A percentile compares a stretch with the other conserved stretches of the same genome.
Conservation (phyloP, 2,113 vertebrate species). For the Choloepus hoffmanni region DNA sequence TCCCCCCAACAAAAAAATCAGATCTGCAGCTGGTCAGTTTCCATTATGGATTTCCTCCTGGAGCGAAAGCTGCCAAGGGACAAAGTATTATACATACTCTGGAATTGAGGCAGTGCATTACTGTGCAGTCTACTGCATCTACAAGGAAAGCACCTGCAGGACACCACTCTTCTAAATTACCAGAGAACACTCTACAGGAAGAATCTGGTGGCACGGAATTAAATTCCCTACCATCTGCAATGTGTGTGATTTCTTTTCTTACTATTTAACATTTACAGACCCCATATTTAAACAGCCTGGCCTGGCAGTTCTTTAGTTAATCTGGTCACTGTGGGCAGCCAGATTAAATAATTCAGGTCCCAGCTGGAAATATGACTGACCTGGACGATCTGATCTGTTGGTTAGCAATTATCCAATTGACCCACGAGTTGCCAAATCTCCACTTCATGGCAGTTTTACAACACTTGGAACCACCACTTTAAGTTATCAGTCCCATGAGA, state of each 20-base stretch:
- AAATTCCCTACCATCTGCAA: background rate
- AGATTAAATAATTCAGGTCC: conserved; percentile 35
- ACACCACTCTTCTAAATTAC: background rate
- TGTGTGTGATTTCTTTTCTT: background rate
- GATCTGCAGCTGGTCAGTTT: background rate
- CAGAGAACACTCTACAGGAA: background rate
- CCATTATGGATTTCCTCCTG: background rate
- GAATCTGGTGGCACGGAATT: background rate
- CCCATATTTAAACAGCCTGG: background rate
- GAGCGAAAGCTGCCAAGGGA: background rate
- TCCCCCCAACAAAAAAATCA: background rate
- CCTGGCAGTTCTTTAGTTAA: background rate
- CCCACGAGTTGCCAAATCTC: background rate
- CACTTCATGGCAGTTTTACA: background rate
- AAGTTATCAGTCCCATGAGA: background rate
- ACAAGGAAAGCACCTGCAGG: fast-evolving
- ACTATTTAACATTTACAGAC: background rate
- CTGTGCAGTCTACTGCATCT: too few species aligned
- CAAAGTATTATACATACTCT: background rate
- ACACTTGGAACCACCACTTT: background rate
- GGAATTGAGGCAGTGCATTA: too few species aligned
- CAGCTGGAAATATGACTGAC: background rate
- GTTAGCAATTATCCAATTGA: background rate
- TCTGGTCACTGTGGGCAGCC: background rate
- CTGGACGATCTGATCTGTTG: background rate